Evolutionary conservation across 2,888 invertebrate species (phyloP).

Genomic region (Habrosyne pyritoides): DNA sequence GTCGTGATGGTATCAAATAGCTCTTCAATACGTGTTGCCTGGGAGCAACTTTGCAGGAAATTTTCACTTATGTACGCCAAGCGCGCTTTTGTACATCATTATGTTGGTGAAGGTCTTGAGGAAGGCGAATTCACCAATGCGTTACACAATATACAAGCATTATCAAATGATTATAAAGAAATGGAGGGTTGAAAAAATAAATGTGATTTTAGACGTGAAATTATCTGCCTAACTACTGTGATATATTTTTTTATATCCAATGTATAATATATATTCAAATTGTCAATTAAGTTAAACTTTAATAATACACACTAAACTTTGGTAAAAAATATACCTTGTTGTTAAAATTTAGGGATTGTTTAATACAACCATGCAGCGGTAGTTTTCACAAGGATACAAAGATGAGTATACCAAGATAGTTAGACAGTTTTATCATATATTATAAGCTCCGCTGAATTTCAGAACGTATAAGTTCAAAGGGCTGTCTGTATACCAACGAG

Average conservation of each 20-base stretch:
- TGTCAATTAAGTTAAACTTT: too few species aligned
- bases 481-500: too few species aligned
- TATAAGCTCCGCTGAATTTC: too few species aligned
- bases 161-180: slow-evolving; percentile 87
- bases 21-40: slow-evolving; percentile 90
- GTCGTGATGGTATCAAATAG: slow-evolving; percentile 94
- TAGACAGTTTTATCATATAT: too few species aligned
- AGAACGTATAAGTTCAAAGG: too few species aligned
- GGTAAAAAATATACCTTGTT: too few species aligned
- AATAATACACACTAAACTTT: too few species aligned
- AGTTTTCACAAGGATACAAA: too few species aligned
- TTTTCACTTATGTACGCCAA: slow-evolving; percentile 92
- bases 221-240: not conserved
- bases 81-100: slow-evolving; percentile 95
- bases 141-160: slow-evolving; percentile 84
- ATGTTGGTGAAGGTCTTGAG: slow-evolving; percentile 89
- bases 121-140: slow-evolving; percentile 86
- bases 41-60: slow-evolving; percentile 91
- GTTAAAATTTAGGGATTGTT: too few species aligned
- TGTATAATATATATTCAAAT: too few species aligned
- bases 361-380: too few species aligned
- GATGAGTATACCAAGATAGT: too few species aligned
- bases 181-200: slow-evolving; percentile 74
- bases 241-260: not conserved
- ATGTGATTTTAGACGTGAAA: not conserved